phyloP scores from a whole-genome alignment of 2,113 vertebrate species.

The Gambusia holbrooki region DNA sequence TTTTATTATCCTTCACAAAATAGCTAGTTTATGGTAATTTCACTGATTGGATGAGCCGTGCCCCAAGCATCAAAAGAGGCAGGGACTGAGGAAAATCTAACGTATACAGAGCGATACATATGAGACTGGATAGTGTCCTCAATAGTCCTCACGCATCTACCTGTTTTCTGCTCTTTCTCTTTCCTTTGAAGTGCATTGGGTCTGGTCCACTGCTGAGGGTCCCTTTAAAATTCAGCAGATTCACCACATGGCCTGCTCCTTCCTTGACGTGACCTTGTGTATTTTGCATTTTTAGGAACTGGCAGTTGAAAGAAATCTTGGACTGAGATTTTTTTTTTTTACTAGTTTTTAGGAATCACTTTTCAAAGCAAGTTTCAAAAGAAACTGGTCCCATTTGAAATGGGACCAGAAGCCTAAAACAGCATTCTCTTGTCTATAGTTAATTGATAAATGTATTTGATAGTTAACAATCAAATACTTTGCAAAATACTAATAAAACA shows the following conservation, averaged over 20 bases:
- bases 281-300: conserved; percentile 15
- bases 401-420: too few relatives aligned
- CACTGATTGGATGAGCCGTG: conserved; percentile 41
- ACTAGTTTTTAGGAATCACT: too few relatives aligned
- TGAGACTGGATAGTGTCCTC: conserved; percentile 31
- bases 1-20: conserved; percentile 53
- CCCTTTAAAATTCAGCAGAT: conserved; percentile 18
- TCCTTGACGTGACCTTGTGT: conserved; percentile 26
- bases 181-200: conserved; percentile 24
- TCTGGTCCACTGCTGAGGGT: conserved; percentile 7
- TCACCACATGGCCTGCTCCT: conserved; percentile 6
- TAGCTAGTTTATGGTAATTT: conserved; percentile 55
- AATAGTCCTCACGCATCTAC: conserved; percentile 23
- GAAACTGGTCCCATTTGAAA: too few relatives aligned
- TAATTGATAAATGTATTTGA: too few relatives aligned
- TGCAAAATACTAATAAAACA: too few relatives aligned
- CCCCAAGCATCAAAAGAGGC: conserved; percentile 27
- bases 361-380: too few relatives aligned
- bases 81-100: conserved; percentile 20
- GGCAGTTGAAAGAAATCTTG: not conserved
- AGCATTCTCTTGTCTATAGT: too few relatives aligned
- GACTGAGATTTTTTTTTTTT: too few relatives aligned
- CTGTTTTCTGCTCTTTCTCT: conserved; percentile 15
- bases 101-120: not conserved
- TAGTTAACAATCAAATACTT: too few relatives aligned